These are phyloP conservation scores for Epistrophe grossulariae DNA, from an alignment of 2,888 invertebrate species.

Conservation along the genomic window DNA sequence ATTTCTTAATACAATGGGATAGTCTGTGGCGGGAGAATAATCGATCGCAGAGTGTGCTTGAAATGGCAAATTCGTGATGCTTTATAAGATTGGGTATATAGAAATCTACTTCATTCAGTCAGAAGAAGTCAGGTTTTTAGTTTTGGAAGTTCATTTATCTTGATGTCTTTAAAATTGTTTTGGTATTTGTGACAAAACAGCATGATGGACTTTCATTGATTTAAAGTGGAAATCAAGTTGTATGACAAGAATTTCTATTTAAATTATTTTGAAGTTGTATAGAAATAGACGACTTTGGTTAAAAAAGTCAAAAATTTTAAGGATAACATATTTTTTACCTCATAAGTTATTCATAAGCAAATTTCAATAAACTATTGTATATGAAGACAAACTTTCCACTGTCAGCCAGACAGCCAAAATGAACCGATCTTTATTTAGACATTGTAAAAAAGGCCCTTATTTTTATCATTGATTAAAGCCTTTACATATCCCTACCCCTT, in stretches of 20 bases:
- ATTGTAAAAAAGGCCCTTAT: no score
- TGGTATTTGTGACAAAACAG: not conserved
- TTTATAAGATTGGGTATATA: not conserved
- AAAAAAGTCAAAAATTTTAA: no score
- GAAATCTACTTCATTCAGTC: not conserved
- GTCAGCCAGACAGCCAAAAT: no score
- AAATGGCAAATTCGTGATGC: conserved; percentile 54
- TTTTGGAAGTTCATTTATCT: conserved; percentile 5
- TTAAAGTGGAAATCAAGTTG: not conserved
- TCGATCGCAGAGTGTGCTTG: conserved; percentile 33
- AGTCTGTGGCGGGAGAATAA: conserved; percentile 7
- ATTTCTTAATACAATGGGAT: conserved; percentile 70
- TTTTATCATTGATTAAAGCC: no score
- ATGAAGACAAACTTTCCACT: no score
- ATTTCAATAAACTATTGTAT: no score
- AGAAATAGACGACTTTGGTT: no score
- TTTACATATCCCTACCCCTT: no score
- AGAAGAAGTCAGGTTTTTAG: not conserved
- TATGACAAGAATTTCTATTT: not conserved
- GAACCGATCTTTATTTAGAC: no score
- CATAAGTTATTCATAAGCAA: no score
- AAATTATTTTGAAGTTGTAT: not conserved
- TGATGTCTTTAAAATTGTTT: not conserved
- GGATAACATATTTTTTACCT: no score
- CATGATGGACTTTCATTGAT: not conserved